Evolutionary conservation across 2,888 invertebrate genomes (phyloP).

Genomic region (Drosophila cognata): DNA sequence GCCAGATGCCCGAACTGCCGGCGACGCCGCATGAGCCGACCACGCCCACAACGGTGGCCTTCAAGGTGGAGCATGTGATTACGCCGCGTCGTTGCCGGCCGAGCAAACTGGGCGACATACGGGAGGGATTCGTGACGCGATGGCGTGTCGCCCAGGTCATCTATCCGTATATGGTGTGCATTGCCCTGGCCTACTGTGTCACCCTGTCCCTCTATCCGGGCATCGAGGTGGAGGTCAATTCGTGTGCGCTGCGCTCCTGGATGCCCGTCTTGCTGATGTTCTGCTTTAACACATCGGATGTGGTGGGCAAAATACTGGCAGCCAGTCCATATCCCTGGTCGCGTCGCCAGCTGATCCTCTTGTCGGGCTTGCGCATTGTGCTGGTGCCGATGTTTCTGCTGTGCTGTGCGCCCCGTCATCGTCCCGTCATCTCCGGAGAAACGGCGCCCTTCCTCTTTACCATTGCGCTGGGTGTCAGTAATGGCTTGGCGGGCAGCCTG

Average conservation of each 20-base stretch:
- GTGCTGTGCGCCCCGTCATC: conserved; percentile 91
- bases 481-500: conserved; percentile 95
- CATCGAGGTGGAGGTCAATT: conserved; percentile 94
- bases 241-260: conserved; percentile 93
- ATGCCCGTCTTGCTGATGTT: conserved; percentile 97
- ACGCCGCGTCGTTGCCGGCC: conserved; percentile 83
- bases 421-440: conserved; percentile 90
- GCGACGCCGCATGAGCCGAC: conserved; percentile 82
- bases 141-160: conserved; percentile 93
- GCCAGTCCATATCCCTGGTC: conserved; percentile 94
- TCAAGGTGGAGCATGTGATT: conserved; percentile 85
- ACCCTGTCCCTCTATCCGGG: conserved; percentile 96
- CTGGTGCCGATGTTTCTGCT: conserved; percentile 93
- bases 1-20: conserved; percentile 83
- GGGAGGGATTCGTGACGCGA: conserved; percentile 86
- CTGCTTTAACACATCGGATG: conserved; percentile 93
- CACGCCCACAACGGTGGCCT: conserved; percentile 84
- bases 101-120: conserved; percentile 83
- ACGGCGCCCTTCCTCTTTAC: conserved; percentile 89
- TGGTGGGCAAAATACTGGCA: conserved; percentile 91
- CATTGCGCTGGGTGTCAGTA: conserved; percentile 91
- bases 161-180: conserved; percentile 96
- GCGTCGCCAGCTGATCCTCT: conserved; percentile 90
- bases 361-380: conserved; percentile 90
- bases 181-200: conserved; percentile 94